Conservation (phyloP, 1,140 invertebrate genomes). For the Drosophila chauvacae region DNA sequence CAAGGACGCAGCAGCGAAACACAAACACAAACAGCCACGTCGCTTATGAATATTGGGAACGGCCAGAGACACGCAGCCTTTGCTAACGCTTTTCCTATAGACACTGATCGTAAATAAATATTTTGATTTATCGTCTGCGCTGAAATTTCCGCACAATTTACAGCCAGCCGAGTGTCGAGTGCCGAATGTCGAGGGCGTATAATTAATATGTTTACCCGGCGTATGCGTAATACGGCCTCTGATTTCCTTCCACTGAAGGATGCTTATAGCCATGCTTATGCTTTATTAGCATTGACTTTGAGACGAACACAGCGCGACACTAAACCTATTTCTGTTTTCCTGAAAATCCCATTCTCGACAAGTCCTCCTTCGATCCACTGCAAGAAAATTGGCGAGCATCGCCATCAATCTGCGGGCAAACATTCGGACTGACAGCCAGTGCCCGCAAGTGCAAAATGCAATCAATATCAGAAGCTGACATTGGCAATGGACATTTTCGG, state of each 20-base stretch:
- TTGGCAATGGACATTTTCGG: conserved; percentile 24
- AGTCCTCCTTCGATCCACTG: not conserved
- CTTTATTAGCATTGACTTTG: conserved; percentile 1
- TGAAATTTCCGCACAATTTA: conserved; percentile 55
- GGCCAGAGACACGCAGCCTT: conserved; percentile 28
- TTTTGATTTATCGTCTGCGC: conserved; percentile 59
- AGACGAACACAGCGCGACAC: conserved; percentile 7
- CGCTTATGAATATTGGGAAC: conserved; percentile 52
- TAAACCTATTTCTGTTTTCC: conserved; percentile 8
- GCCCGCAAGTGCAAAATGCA: conserved; percentile 49
- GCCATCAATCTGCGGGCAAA: conserved; percentile 30
- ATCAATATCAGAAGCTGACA: conserved; percentile 62
- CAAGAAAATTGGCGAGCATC: conserved; percentile 34
- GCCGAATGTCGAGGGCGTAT: conserved; percentile 38
- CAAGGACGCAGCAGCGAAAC: conserved; percentile 20
- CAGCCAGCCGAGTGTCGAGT: conserved; percentile 26
- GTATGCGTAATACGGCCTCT: conserved; percentile 47
- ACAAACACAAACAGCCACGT: conserved; percentile 53
- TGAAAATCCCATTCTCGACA: conserved; percentile 5
- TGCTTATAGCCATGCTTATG: not conserved
- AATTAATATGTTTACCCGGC: conserved; percentile 61
- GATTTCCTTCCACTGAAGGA: not conserved
- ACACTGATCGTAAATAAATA: conserved; percentile 61
- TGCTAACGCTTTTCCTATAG: conserved; percentile 56
- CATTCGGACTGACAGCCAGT: conserved; percentile 42